Conservation (phyloP, 2,888 invertebrate genomes). For the Chrysopilus asiliformis region DNA sequence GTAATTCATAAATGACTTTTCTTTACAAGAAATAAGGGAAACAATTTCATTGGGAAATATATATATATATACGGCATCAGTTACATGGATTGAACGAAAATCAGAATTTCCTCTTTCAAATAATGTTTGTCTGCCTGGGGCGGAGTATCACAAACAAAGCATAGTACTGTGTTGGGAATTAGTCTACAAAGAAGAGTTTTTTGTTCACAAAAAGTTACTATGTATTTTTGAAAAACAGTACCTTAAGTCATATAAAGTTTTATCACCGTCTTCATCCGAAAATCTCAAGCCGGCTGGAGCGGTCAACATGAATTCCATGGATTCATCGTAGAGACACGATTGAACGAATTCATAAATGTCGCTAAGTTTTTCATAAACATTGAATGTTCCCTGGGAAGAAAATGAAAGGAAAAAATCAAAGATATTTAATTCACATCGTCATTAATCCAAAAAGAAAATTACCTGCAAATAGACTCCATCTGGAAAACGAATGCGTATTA, state of each 20-base stretch:
- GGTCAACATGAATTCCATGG: conserved; percentile 55
- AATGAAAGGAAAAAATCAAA: too few species aligned
- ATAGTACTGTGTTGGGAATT: conserved; percentile 70
- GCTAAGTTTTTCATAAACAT: conserved; percentile 62
- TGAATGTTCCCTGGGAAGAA: conserved; percentile 68
- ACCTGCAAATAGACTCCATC: conserved; percentile 74
- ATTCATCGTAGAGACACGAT: conserved; percentile 56
- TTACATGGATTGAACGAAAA: conserved; percentile 44
- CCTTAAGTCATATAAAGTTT: conserved; percentile 55
- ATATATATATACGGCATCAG: too few species aligned
- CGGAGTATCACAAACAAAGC: conserved; percentile 55
- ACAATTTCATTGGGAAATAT: too few species aligned
- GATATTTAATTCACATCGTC: conserved; percentile 2
- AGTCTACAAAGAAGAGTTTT: conserved; percentile 39
- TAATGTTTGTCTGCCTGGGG: conserved; percentile 43
- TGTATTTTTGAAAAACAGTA: conserved; percentile 11
- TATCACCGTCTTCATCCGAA: conserved; percentile 50
- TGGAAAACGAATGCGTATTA: conserved; percentile 79
- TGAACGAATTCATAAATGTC: conserved; percentile 67
- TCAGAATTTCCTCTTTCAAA: conserved; percentile 65
- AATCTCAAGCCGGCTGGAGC: conserved; percentile 54
- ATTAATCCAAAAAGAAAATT: conserved; percentile 8
- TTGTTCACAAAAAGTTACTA: conserved; percentile 6
- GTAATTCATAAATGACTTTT: too few species aligned
- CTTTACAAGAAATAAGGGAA: too few species aligned